Evolutionary conservation across 2,888 invertebrate genomes (phyloP).

Genomic region (Sylvicola cinctus): DNA sequence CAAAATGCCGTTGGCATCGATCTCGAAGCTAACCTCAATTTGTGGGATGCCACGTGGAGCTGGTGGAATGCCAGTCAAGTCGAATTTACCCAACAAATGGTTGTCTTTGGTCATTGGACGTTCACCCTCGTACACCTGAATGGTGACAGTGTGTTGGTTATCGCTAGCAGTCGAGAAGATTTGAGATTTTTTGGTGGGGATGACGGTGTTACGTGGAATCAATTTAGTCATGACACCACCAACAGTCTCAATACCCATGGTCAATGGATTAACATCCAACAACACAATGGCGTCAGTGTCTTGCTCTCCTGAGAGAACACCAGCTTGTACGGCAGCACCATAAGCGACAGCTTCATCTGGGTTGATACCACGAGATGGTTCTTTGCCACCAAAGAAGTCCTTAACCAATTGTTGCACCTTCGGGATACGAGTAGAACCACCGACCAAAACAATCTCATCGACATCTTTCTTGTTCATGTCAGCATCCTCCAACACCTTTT

Average conservation of each 20-base stretch:
- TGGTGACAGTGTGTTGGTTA: conserved; percentile 97
- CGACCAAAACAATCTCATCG: conserved; percentile 96
- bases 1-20: conserved; percentile 84
- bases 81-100: conserved; percentile 95
- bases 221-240: conserved; percentile 99
- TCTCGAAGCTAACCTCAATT: conserved; percentile 88
- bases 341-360: conserved; percentile 99
- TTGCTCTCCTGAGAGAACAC: conserved; percentile 89
- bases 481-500: conserved; percentile 94
- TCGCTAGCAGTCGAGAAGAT: conserved; percentile 98
- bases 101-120: conserved; percentile 99
- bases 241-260: conserved; percentile 98
- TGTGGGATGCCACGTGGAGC: conserved; percentile 85
- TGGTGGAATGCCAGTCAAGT: conserved; percentile 90
- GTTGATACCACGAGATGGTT: conserved; percentile 94
- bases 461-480: conserved; percentile 97
- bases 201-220: conserved; percentile 94
- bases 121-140: conserved; percentile 97
- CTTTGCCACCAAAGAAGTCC: conserved; percentile 93
- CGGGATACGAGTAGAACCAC: conserved; percentile 97
- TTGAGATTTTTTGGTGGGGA: conserved; percentile 98
- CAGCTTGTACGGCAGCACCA: conserved; percentile 96
- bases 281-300: conserved; percentile 91
- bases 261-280: conserved; percentile 94
- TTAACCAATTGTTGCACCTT: conserved; percentile 88